These are phyloP conservation scores for Heliconius congener DNA, from an alignment of 1,140 invertebrate species.

Conservation along the genomic window DNA sequence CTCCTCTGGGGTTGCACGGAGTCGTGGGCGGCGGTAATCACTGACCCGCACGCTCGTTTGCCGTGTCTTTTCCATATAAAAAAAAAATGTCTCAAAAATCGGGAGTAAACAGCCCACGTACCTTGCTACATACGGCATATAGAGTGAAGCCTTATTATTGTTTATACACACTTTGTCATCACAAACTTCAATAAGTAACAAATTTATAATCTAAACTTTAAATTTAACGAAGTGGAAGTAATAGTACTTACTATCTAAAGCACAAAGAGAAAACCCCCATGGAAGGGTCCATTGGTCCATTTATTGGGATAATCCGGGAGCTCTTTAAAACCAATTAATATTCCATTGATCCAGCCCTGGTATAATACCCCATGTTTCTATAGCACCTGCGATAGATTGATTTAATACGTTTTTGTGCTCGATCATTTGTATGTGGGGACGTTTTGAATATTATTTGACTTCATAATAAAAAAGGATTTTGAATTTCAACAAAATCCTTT, in stretches of 20 bases:
- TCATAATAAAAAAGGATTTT: not conserved
- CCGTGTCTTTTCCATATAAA: too few relatives aligned
- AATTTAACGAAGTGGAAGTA: not conserved
- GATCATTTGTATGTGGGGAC: slow-evolving; percentile 20
- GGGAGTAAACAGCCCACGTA: too few relatives aligned
- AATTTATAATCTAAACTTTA: slow-evolving; percentile 1
- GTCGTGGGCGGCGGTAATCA: too few relatives aligned
- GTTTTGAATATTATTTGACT: not conserved
- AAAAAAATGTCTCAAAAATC: too few relatives aligned
- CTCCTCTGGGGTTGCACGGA: too few relatives aligned
- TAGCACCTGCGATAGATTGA: slow-evolving; percentile 42
- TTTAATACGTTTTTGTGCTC: slow-evolving; percentile 29
- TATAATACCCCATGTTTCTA: slow-evolving; percentile 38
- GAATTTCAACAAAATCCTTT: too few relatives aligned
- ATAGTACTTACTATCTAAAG: not conserved
- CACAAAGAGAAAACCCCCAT: not conserved
- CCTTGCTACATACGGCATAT: too few relatives aligned
- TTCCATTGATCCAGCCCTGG: slow-evolving; percentile 55
- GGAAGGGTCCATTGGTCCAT: slow-evolving; percentile 38
- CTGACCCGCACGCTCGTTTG: too few relatives aligned
- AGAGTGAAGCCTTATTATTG: too few relatives aligned
- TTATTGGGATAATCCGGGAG: slow-evolving; percentile 58
- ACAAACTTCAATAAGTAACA: not conserved
- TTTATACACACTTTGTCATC: too few relatives aligned
- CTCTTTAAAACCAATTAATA: slow-evolving; percentile 74